Percentiles rank a stretch among this genome's conserved stretches.
These are phyloP conservation scores for Acridotheres tristis DNA, from an alignment of 2,797 vertebrate species.

Conservation along the genomic window DNA sequence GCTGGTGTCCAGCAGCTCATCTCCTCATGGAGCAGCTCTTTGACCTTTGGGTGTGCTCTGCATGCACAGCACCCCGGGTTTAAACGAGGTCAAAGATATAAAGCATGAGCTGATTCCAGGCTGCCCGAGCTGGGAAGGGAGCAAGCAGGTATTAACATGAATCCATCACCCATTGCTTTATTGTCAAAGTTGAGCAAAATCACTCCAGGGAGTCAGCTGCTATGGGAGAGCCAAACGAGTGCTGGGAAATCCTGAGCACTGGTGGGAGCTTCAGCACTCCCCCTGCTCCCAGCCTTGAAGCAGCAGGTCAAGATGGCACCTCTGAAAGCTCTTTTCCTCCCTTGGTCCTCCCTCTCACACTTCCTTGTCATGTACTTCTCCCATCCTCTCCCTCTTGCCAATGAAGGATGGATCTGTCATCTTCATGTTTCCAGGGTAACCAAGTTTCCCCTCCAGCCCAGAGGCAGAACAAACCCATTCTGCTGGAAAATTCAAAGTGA, in stretches of 20 bases:
- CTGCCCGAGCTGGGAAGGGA: background rate
- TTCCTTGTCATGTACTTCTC: background rate
- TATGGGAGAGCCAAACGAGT: background rate
- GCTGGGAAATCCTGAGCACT: background rate
- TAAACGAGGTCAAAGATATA: background rate
- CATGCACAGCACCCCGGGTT: background rate
- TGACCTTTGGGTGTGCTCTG: background rate
- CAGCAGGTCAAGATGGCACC: background rate
- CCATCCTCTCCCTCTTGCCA: background rate
- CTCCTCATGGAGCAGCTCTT: background rate
- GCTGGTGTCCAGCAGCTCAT: background rate
- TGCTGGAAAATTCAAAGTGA: conserved; percentile 53
- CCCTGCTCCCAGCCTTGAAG: background rate
- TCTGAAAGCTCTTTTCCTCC: background rate
- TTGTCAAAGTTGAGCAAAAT: conserved; percentile 1
- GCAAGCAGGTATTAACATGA: background rate
- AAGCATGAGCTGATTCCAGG: background rate
- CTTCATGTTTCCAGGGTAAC: conserved; percentile 64
- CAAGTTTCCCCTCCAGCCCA: conserved; percentile 54
- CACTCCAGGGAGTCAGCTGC: background rate
- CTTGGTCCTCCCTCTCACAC: background rate
- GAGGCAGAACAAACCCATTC: conserved; percentile 45
- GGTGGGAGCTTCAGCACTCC: background rate
- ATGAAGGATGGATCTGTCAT: background rate
- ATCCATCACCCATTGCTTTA: background rate